Conservation (phyloP, 2,888 invertebrate species). For the Lasioglossum vierecki region DNA sequence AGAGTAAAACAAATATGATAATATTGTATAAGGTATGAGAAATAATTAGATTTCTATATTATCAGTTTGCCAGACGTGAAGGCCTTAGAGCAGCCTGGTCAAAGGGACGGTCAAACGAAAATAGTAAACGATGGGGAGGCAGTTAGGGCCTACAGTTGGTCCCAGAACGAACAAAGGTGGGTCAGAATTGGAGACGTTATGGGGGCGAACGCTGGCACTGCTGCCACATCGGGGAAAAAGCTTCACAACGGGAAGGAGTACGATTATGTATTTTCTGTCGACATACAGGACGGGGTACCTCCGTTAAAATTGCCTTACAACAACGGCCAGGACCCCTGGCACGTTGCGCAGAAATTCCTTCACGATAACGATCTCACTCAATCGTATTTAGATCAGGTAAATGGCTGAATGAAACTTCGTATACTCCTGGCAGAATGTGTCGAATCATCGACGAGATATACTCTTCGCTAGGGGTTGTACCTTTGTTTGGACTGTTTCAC, state of each 20-base stretch:
- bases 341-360: slow-evolving; percentile 95
- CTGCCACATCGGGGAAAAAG: slow-evolving; percentile 89
- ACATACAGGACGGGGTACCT: slow-evolving; percentile 95
- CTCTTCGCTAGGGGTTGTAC: background rate
- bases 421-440: background rate
- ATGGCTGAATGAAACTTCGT: background rate
- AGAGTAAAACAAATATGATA: background rate
- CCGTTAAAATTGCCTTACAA: slow-evolving; percentile 97
- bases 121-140: slow-evolving; percentile 91
- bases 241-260: slow-evolving; percentile 95
- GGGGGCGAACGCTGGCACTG: slow-evolving; percentile 89
- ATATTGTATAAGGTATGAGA: background rate
- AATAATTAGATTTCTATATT: slow-evolving; percentile 22
- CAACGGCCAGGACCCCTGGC: slow-evolving; percentile 95
- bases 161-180: slow-evolving; percentile 89
- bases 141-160: slow-evolving; percentile 93
- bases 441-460: background rate
- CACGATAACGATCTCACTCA: slow-evolving; percentile 93
- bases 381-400: slow-evolving; percentile 91
- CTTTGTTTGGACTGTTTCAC: background rate
- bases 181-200: slow-evolving; percentile 95
- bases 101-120: slow-evolving; percentile 92
- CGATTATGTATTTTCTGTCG: slow-evolving; percentile 98
- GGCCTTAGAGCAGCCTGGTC: slow-evolving; percentile 90
- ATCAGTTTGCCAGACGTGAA: slow-evolving; percentile 92